Conservation (phyloP, 2,888 invertebrate species). For the Noctua janthe region DNA sequence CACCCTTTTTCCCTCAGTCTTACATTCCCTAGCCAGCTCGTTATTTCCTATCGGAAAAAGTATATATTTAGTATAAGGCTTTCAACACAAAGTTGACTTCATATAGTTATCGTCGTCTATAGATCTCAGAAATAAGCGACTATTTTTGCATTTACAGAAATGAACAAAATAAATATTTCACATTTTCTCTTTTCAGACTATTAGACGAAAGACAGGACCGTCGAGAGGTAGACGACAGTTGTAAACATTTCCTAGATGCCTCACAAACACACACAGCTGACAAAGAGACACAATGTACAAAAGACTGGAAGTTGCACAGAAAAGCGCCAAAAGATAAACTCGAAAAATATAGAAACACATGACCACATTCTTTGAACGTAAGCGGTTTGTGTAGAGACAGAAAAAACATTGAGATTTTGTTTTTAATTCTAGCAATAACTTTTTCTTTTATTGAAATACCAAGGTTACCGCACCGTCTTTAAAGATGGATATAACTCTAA, state of each 20-base stretch:
- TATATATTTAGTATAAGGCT: too few relatives aligned
- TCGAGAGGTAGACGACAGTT: background rate
- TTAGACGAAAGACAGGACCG: background rate
- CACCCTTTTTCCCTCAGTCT: too few relatives aligned
- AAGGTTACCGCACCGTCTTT: background rate
- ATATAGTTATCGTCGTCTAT: background rate
- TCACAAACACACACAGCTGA: background rate
- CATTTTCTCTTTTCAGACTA: background rate
- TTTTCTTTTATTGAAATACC: background rate
- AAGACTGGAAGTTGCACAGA: slow-evolving; percentile 35
- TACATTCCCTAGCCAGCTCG: too few relatives aligned
- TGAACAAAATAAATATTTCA: background rate
- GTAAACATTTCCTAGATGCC: background rate
- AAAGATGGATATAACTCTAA: background rate
- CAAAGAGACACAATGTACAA: slow-evolving; percentile 35
- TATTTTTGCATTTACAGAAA: background rate
- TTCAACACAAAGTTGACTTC: background rate
- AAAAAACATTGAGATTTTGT: background rate
- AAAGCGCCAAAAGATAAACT: slow-evolving; percentile 50
- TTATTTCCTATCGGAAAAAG: too few relatives aligned
- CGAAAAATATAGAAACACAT: slow-evolving; percentile 47
- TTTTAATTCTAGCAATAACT: background rate
- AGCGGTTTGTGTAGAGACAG: slow-evolving; percentile 45
- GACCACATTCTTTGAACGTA: slow-evolving; percentile 45
- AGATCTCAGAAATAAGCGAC: background rate